Conservation (phyloP, 2,113 vertebrate genomes). For the Lepisosteus oculatus region DNA sequence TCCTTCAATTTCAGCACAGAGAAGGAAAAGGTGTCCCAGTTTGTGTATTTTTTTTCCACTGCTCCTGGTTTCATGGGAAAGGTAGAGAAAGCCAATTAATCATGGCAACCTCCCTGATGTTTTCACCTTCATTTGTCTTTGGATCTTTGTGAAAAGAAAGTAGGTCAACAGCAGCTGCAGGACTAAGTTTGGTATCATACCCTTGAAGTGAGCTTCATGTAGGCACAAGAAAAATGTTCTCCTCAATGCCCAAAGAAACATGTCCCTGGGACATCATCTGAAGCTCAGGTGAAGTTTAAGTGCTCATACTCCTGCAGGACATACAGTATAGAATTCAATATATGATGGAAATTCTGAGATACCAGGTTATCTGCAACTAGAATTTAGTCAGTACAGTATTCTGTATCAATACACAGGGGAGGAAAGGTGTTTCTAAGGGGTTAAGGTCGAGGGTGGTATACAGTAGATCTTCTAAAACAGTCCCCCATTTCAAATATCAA, state of each 20-base stretch:
- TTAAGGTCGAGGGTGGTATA: background rate
- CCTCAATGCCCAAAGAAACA: slow-evolving; percentile 21
- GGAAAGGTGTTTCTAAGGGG: too few species aligned
- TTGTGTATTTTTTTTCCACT: slow-evolving; percentile 38
- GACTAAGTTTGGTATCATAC: slow-evolving; percentile 28
- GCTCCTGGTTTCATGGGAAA: slow-evolving; percentile 44
- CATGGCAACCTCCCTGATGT: slow-evolving; percentile 40
- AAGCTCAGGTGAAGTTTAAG: slow-evolving; percentile 19
- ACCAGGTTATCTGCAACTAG: background rate
- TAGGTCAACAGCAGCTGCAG: slow-evolving; percentile 46
- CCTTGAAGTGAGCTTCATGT: slow-evolving; percentile 29
- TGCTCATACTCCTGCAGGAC: slow-evolving; percentile 9
- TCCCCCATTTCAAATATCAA: background rate
- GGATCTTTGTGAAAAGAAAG: slow-evolving; percentile 38
- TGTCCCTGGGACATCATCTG: slow-evolving; percentile 19
- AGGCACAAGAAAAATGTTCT: slow-evolving; percentile 23
- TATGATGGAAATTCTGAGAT: background rate
- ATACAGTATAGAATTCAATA: background rate
- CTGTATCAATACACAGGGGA: background rate
- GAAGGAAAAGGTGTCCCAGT: too few species aligned
- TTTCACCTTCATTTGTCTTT: slow-evolving; percentile 68
- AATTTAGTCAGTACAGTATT: background rate
- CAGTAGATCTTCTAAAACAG: background rate
- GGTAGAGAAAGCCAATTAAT: slow-evolving; percentile 56
- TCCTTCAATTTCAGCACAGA: too few species aligned